A percentile compares a stretch with the other conserved stretches of the same genome.
phyloP scores from a whole-genome alignment of 2,797 vertebrate species.

The Acrossocheilus wenchowensis region DNA sequence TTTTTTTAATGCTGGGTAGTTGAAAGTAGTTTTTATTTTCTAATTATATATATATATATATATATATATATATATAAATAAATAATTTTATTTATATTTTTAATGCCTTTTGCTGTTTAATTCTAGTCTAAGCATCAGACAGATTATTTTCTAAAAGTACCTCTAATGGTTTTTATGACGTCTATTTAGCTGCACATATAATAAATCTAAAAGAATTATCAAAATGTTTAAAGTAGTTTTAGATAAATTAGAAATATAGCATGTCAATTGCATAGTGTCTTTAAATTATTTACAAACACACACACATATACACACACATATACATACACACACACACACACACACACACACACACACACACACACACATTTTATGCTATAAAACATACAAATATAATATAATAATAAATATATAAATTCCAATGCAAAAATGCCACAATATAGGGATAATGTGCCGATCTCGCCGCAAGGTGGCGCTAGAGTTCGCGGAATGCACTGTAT shows the following conservation, averaged over 20 bases:
- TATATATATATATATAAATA: not conserved
- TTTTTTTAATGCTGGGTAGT: not conserved
- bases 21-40: not conserved
- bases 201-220: not conserved
- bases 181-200: not conserved
- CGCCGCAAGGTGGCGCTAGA: not conserved
- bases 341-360: not conserved
- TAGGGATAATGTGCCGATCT: not conserved
- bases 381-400: not conserved
- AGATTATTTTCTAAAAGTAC: not conserved
- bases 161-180: not conserved
- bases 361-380: not conserved
- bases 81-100: not conserved
- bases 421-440: not conserved
- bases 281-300: too few species aligned
- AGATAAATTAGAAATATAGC: not conserved
- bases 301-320: too few species aligned
- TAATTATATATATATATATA: too few species aligned
- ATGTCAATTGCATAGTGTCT: too few species aligned
- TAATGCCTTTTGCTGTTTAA: not conserved
- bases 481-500: too few species aligned
- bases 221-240: not conserved
- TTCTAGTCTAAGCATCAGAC: not conserved
- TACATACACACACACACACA: too few species aligned
- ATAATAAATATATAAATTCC: not conserved